Percentiles rank a stretch among this genome's conserved stretches.
Conservation (phyloP, 2,888 invertebrate species). For the Macaria liturata region DNA sequence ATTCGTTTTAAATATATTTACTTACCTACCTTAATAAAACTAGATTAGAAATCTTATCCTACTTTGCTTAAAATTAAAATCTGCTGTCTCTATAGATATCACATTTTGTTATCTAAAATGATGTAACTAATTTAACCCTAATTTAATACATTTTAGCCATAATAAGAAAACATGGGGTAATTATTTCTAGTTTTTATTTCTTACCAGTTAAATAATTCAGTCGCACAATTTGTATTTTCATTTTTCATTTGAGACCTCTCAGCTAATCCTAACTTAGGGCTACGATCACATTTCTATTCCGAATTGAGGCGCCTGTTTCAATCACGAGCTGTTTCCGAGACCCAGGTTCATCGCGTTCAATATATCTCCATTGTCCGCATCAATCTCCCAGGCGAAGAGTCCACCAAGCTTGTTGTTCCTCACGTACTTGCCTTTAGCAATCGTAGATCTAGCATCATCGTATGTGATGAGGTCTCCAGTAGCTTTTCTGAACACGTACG, state of each 20-base stretch:
- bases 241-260: constrained; percentile 26
- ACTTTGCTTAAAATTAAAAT: too few species aligned
- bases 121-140: too few species aligned
- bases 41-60: too few species aligned
- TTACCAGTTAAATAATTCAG: constrained; percentile 24
- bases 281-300: constrained; percentile 28
- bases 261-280: constrained; percentile 25
- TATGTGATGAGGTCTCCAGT: constrained; percentile 75
- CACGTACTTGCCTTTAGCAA: constrained; percentile 76
- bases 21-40: too few species aligned
- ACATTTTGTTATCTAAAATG: too few species aligned
- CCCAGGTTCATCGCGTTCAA: constrained; percentile 78
- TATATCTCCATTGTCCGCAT: constrained; percentile 76
- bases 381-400: constrained; percentile 76
- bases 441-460: constrained; percentile 72
- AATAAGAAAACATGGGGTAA: neutral
- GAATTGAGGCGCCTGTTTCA: constrained; percentile 7
- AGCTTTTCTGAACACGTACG: constrained; percentile 70
- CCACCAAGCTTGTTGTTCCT: constrained; percentile 76
- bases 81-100: too few species aligned
- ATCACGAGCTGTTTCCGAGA: constrained; percentile 65
- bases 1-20: too few species aligned
- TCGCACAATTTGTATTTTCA: constrained; percentile 19
- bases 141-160: too few species aligned
- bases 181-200: constrained; percentile 18